A percentile compares a stretch with the other conserved stretches of the same genome.
These are phyloP conservation scores for Isichthys henryi DNA, from an alignment of 2,113 vertebrate species.

Conservation along the genomic window DNA sequence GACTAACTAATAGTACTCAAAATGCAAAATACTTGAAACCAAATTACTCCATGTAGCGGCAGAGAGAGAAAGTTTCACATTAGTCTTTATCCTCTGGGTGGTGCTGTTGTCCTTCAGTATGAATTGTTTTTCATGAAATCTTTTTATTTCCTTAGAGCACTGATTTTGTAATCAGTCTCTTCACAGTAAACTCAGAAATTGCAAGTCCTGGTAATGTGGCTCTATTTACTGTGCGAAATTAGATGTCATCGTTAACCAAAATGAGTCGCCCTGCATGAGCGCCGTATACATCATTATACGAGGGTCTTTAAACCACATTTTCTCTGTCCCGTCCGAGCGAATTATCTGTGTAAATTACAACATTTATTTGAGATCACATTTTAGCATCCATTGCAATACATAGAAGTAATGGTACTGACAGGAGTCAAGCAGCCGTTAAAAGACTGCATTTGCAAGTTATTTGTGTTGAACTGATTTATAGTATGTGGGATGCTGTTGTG, in stretches of 20 bases:
- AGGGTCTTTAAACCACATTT: conserved; percentile 52
- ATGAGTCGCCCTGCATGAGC: neutral
- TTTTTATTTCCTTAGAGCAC: conserved; percentile 28
- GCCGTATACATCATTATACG: conserved; percentile 49
- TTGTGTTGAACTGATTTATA: conserved; percentile 14
- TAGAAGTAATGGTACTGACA: conserved; percentile 43
- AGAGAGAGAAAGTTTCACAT: neutral
- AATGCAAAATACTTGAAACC: neutral
- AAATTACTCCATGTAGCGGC: neutral
- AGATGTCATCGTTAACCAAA: conserved; percentile 11
- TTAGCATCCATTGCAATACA: conserved; percentile 36
- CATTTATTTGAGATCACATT: conserved; percentile 43
- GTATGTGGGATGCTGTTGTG: neutral
- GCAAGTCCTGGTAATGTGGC: conserved; percentile 60
- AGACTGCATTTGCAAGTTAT: conserved; percentile 52
- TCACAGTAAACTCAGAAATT: conserved; percentile 53
- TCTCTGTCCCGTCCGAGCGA: conserved; percentile 45
- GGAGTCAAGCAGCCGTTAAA: conserved; percentile 59
- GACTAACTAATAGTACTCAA: neutral
- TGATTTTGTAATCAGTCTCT: conserved; percentile 54
- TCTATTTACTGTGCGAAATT: conserved; percentile 48
- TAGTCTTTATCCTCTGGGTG: conserved; percentile 47
- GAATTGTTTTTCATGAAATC: neutral
- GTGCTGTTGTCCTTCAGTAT: conserved; percentile 35
- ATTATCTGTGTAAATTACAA: conserved; percentile 33